Evolutionary conservation across 2,888 invertebrate species (phyloP).

Genomic region (Galerucella calmariensis): DNA sequence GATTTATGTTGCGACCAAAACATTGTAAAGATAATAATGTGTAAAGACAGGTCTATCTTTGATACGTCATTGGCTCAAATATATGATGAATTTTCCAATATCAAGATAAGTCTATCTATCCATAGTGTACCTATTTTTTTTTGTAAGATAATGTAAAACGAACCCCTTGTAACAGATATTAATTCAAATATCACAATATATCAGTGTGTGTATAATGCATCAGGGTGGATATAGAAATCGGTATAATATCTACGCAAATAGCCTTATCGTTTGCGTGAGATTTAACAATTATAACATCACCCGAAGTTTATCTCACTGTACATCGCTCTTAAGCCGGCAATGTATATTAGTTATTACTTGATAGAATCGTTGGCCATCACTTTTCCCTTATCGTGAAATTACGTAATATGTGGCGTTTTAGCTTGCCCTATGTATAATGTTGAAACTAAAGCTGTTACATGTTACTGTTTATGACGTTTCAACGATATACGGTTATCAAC

Average conservation of each 20-base stretch:
- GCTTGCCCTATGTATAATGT: conserved; percentile 16
- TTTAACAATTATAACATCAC: conserved; percentile 59
- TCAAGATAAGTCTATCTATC: too few relatives aligned
- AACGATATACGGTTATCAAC: conserved; percentile 50
- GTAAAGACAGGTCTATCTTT: too few relatives aligned
- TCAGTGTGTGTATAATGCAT: conserved; percentile 41
- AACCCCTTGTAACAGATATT: conserved; percentile 22
- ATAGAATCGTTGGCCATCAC: conserved; percentile 59
- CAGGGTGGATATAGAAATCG: conserved; percentile 44
- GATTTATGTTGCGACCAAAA: too few relatives aligned
- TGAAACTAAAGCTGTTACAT: conserved; percentile 35
- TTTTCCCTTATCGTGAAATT: conserved; percentile 53
- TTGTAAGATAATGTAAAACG: conserved; percentile 1
- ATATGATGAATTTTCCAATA: too few relatives aligned
- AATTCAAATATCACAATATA: conserved; percentile 42
- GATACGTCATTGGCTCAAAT: too few relatives aligned
- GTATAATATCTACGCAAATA: conserved; percentile 43
- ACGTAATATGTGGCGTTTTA: conserved; percentile 38
- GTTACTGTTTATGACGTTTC: conserved; percentile 49
- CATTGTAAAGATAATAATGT: too few relatives aligned
- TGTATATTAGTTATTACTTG: conserved; percentile 61
- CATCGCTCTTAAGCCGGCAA: conserved; percentile 58
- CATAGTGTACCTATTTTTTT: conserved; percentile 39
- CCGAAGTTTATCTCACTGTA: conserved; percentile 54
- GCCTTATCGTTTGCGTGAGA: conserved; percentile 59